Conservation (phyloP, 2,113 vertebrate species). For the Hypocryptadius cinnamomeus region DNA sequence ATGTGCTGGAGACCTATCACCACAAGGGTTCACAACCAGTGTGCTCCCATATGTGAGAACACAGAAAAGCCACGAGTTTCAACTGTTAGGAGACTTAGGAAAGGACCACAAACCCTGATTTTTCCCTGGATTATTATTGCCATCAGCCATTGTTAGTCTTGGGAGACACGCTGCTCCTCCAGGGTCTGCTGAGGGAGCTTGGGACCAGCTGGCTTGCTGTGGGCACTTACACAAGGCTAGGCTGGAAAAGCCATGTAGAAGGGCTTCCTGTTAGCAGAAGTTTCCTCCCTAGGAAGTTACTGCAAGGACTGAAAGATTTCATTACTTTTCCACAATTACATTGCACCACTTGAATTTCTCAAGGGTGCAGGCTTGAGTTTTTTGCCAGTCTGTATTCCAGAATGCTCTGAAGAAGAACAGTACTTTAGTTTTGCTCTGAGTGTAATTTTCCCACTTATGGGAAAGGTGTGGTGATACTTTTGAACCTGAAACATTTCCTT, state of each 20-base stretch:
- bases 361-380: background rate
- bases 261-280: background rate
- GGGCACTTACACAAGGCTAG: background rate
- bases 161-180: background rate
- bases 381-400: background rate
- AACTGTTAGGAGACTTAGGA: fast-evolving
- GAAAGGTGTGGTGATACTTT: background rate
- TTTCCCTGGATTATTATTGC: background rate
- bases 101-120: background rate
- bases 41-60: background rate
- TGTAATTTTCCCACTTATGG: background rate
- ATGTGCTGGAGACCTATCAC: background rate
- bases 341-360: background rate
- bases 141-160: background rate
- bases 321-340: background rate
- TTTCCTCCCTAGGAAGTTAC: background rate
- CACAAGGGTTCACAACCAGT: background rate
- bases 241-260: background rate
- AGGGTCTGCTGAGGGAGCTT: background rate
- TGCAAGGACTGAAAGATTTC: background rate
- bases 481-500: background rate
- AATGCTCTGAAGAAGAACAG: background rate
- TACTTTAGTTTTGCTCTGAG: background rate
- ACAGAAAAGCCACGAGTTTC: background rate
- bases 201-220: fast-evolving